Evolutionary conservation across 2,113 vertebrate genomes (phyloP).

Genomic region (Cariama cristata): DNA sequence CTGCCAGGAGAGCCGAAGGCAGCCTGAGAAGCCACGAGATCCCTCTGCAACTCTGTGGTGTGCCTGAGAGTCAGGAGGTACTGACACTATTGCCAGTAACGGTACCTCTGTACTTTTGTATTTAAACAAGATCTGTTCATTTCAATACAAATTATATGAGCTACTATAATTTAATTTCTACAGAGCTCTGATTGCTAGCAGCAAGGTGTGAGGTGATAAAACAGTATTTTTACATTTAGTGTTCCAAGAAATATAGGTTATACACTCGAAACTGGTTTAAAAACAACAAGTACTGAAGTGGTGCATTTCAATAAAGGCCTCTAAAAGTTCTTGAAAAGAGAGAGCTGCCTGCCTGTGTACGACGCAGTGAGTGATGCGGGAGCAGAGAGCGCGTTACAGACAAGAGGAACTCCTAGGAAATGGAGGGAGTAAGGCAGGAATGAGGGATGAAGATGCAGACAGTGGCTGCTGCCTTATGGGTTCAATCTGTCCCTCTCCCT

Average conservation of each 20-base stretch:
- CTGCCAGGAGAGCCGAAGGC: not conserved
- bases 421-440: not conserved
- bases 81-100: not conserved
- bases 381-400: not conserved
- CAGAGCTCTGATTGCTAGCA: not conserved
- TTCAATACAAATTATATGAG: not conserved
- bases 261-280: not conserved
- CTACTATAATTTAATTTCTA: not conserved
- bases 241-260: not conserved
- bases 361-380: not conserved
- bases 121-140: not conserved
- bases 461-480: accelerated
- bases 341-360: accelerated
- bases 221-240: not conserved
- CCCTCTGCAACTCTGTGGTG: not conserved
- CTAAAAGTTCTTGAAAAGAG: not conserved
- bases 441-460: not conserved
- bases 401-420: not conserved
- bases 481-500: not conserved
- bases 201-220: not conserved
- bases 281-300: not conserved
- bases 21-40: not conserved
- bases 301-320: not conserved
- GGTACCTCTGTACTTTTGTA: not conserved
- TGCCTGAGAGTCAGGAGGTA: not conserved